Evolutionary conservation across 2,888 invertebrate species (phyloP).

Genomic region (Cephonodes hylas): DNA sequence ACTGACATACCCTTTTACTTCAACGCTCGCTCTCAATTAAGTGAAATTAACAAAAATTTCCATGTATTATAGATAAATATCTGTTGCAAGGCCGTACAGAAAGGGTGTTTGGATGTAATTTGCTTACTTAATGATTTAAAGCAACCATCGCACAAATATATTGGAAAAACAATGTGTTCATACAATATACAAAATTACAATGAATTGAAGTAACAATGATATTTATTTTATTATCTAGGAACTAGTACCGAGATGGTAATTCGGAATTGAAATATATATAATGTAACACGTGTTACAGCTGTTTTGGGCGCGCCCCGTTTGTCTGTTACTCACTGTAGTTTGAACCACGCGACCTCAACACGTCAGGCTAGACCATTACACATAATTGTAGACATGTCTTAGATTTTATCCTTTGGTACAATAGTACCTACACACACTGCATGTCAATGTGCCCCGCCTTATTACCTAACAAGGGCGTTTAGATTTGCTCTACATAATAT

Average conservation of each 20-base stretch:
- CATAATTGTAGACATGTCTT: neutral
- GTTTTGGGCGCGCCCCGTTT: slow-evolving; percentile 16
- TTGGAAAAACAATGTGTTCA: too few relatives aligned
- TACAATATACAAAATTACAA: too few relatives aligned
- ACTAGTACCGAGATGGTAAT: slow-evolving; percentile 17
- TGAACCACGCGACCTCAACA: slow-evolving; percentile 54
- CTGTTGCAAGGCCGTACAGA: too few relatives aligned
- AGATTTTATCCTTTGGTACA: neutral
- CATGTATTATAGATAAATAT: too few relatives aligned
- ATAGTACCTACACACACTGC: neutral
- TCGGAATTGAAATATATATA: slow-evolving; percentile 24
- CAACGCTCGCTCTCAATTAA: too few relatives aligned
- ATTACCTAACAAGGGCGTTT: neutral
- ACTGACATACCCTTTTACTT: too few relatives aligned
- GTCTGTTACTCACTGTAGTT: slow-evolving; percentile 34
- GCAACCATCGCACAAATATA: too few relatives aligned
- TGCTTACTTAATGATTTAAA: too few relatives aligned
- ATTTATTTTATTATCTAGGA: neutral
- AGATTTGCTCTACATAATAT: neutral
- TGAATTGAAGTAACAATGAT: too few relatives aligned
- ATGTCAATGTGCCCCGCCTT: slow-evolving; percentile 12
- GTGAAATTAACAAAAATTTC: too few relatives aligned
- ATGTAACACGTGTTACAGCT: slow-evolving; percentile 37
- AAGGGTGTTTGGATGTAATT: too few relatives aligned
- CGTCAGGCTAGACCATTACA: slow-evolving; percentile 34